Base-by-base conservation (phyloP, 1,140 invertebrate species). In the Diachasmimorpha longicaudata region DNA sequence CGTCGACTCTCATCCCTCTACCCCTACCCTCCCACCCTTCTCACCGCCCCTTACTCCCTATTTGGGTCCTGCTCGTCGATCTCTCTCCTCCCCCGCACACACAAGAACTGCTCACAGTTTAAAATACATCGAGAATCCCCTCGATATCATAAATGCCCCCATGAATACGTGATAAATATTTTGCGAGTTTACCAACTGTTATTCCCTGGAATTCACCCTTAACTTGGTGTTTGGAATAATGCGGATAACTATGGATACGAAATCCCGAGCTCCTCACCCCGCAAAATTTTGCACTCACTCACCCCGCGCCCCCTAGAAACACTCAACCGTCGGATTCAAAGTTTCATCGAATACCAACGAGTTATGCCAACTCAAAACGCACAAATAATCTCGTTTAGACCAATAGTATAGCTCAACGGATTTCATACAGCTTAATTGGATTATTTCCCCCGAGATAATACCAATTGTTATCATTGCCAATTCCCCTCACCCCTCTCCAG, bases 401-500 rank as follows among this genome's bases (percentile, higher is more conserved):
- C 63, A 73, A 73, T 23, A 46, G 63, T 55, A 23, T 21, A 25
- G 58, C 55, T 67, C 44, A 37, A 48, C 44, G 67, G 55, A 63
- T 46, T 74, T 42, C 52, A 46, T 70, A 36, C 67, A 36, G 70
- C 71, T 79, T 36, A 76, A 77, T 81, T 74, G 66, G 72, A 77
- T 71, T 74, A 70, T 76, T 77, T 74, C 37, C 25, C 63, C 48
- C 69, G 66, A 77, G 72, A 46, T 63, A 72, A 31, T 48, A 67
- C 67, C 78, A 78, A 77, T 79, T 78, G 78, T 77, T 76, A 68
- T 75, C 52, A 73, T 39, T 39, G 21, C 36, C 76, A 42, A 66
- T 70, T 74, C 42, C 31, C 31, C 31, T 2, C 6, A 31, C 58
- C 25, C 72, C n/a, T n/a, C n/a, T n/a, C n/a, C n/a, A n/a, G n/a